A percentile compares a stretch with the other conserved stretches of the same genome.
Conservation (phyloP, 2,113 vertebrate species). For the Lepus americanus region DNA sequence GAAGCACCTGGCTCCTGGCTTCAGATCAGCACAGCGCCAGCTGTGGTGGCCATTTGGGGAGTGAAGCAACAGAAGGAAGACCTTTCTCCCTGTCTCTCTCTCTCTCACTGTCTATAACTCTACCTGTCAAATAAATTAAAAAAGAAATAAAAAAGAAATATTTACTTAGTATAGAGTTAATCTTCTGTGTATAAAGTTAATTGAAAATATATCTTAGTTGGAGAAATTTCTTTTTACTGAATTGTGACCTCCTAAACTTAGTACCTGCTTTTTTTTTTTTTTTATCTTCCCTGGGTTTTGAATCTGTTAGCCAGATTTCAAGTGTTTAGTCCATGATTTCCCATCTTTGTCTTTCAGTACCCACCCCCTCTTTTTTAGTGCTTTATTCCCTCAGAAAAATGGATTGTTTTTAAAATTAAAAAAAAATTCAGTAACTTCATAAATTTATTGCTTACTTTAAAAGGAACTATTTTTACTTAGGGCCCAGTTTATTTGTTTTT, state of each 20-base stretch:
- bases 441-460: slow-evolving; percentile 51
- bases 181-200: too few species aligned
- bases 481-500: not conserved
- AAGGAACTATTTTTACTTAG: slow-evolving; percentile 4
- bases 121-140: too few species aligned
- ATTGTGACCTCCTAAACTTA: slow-evolving; percentile 40
- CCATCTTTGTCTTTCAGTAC: slow-evolving; percentile 2
- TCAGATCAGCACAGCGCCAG: too few species aligned
- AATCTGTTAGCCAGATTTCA: slow-evolving; percentile 30
- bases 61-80: too few species aligned
- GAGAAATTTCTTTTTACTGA: slow-evolving; percentile 24
- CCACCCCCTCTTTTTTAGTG: not conserved
- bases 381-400: not conserved
- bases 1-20: too few species aligned
- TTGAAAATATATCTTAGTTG: too few species aligned
- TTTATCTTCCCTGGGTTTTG: not conserved
- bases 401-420: not conserved
- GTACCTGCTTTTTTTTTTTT: not conserved
- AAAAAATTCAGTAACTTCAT: not conserved
- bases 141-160: too few species aligned
- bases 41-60: too few species aligned
- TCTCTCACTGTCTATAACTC: too few species aligned
- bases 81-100: too few species aligned
- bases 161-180: too few species aligned
- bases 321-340: slow-evolving; percentile 16